These are phyloP conservation scores for Pandemis heparana DNA, from an alignment of 2,888 invertebrate genomes.

Conservation along the genomic window DNA sequence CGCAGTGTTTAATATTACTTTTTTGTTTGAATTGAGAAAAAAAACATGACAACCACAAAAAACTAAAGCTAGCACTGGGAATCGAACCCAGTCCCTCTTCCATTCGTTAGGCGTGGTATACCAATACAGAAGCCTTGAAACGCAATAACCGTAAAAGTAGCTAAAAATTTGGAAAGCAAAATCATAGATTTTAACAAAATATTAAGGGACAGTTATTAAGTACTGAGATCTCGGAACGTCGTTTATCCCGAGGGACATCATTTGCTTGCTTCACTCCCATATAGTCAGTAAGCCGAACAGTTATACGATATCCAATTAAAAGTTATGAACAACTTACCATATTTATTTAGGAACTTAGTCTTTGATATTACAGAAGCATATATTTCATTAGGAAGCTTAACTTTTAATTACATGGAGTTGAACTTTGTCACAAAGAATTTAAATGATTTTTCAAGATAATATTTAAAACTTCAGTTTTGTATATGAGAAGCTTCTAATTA, in stretches of 20 bases:
- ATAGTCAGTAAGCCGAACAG: constrained; percentile 3
- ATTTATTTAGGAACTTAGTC: constrained; percentile 9
- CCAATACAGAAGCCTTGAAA: too few species aligned
- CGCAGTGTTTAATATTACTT: too few species aligned
- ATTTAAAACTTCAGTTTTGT: not conserved
- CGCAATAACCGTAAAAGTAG: too few species aligned
- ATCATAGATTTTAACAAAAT: not conserved
- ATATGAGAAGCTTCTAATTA: not conserved
- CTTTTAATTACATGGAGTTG: not conserved
- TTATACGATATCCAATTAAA: constrained; percentile 34
- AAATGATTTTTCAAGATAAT: not conserved
- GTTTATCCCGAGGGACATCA: not conserved
- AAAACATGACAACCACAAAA: too few species aligned
- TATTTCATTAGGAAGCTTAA: constrained; percentile 15
- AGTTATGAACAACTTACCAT: constrained; percentile 37
- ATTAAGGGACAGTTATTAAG: not conserved
- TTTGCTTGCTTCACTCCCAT: not conserved
- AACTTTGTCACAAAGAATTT: not conserved
- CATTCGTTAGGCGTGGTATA: too few species aligned
- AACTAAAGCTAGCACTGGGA: too few species aligned
- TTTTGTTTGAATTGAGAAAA: too few species aligned
- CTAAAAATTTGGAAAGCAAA: not conserved
- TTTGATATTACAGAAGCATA: constrained; percentile 10
- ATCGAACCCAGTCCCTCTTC: too few species aligned
- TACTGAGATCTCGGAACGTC: not conserved